Evolutionary conservation across 2,113 vertebrate species (phyloP), one percentile per base, ranked within the genome.

Genomic region (Pseudopipra pipra): DNA sequence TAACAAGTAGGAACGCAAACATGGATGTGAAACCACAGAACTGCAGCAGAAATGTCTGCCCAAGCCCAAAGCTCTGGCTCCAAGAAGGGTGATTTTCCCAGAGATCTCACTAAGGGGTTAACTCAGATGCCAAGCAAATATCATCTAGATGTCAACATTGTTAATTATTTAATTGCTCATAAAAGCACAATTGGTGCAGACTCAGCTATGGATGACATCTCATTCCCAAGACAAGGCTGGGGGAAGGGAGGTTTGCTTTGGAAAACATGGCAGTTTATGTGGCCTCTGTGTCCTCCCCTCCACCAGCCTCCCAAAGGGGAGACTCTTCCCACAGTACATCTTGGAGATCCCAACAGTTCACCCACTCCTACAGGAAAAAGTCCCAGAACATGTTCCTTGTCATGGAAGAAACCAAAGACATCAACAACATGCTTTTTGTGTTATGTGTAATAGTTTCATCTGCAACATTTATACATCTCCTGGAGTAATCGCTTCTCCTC

Each of bases 91-190:
- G 9, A 79, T 65, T 78, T 54, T 44, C 89, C 78, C 87, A 17
- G 44, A 56, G 74, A 65, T 75, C 76, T 77, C 80, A 54, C 35
- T 8, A 85, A 96, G 61, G 94, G 89, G 94, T 94, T 95, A 95
- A 95, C 89, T 82, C 56, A 6, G 73, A 95, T 44, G 70, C 89
- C 86, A 35, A 96, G 89, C 58, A 95, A 89, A 93, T 78, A 82
- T 51, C 94, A 97, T 96, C 92, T 76, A 94, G 91, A 96, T 89
- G 91, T 87, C 96, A 97, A 82, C 87, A 70, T 87, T 83, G 94
- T 96, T 96, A 96, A 97, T 97, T 97, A 97, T 97, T 97, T 89
- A 95, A 96, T 95, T 95, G 84, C 83, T 87, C 73, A 72, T 81
- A 67, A 94, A 89, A 95, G 84, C 70, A 87, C 87, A 87, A 92